Evolutionary conservation across 1,140 invertebrate species (phyloP).

Genomic region (Phthorimaea operculella): DNA sequence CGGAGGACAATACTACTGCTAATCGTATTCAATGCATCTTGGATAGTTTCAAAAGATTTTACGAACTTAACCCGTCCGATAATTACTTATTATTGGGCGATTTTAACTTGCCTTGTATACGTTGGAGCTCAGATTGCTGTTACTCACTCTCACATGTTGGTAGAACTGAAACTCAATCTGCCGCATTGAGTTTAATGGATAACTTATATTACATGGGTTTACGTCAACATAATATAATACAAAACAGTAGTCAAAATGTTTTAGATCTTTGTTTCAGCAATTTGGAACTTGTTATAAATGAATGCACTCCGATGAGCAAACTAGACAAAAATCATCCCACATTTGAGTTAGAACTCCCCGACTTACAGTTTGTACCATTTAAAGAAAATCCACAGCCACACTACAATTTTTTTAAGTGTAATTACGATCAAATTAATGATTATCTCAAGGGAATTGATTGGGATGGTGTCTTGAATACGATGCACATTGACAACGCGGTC

Average conservation of each 20-base stretch:
- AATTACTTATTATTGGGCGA: neutral
- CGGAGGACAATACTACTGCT: neutral
- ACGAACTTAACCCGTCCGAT: neutral
- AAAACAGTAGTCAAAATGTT: neutral
- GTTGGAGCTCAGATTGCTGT: neutral
- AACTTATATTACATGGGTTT: neutral
- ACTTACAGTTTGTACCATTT: neutral
- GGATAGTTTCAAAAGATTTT: neutral
- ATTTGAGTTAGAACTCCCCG: neutral
- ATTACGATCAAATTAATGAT: neutral
- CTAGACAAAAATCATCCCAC: neutral
- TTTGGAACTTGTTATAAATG: neutral
- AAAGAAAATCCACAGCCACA: neutral
- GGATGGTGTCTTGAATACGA: neutral
- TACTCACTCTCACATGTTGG: neutral
- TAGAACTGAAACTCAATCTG: neutral
- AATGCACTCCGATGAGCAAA: neutral
- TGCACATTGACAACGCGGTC: neutral
- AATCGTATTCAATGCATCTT: neutral
- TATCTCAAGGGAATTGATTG: neutral
- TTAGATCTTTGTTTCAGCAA: neutral
- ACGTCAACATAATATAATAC: neutral
- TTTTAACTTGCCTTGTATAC: slow-evolving; percentile 1
- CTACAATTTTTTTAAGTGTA: neutral
- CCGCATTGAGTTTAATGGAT: neutral